Evolutionary conservation across 2,113 vertebrate species (phyloP), one percentile per base, ranked within the genome.

Genomic region (Labeo rohita): DNA sequence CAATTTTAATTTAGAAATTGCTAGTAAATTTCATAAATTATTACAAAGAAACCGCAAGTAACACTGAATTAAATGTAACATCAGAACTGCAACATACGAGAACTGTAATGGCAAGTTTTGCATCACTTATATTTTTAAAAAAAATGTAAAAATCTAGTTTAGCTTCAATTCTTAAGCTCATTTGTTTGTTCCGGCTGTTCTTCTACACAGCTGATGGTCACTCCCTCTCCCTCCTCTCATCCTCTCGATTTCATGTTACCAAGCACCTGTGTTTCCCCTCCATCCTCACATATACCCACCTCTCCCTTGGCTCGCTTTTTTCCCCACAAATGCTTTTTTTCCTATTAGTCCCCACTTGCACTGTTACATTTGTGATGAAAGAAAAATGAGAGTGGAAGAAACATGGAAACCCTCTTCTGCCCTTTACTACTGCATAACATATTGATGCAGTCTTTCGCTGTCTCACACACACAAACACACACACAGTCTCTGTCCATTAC

Each of bases 401-500:
- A 79, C 52, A 79, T 11, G 52, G 45, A 84, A 65, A 61, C 7
- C 61, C 66, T 13, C 66, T 45, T 70, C 59, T 63, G 86, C 47
- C 47, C 47, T 76, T 52, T 76, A 76, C 73, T 45, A 73, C 70
- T 73, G 18, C 70, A 73, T n/a, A 73, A 47, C 47, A 50, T 47
- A 49, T 6, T 50, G n/a, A 50, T 50, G 47, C 73, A 76, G 73
- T 52, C 6, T 50, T 45, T 75, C 1, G 6, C 11, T 52, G 16
- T 28, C 3, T 15, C 47, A 75, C 36, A 80, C 43, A 87, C 34
- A 11, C 12, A 47, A 28, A 54, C 78, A 83, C 18, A 3, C 65
- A 82, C 59, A 63, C 10, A 12, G 6, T 72, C 82, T 8, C n/a
- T 23, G 13, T 81, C 76, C 34, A 43, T 54, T 79, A 59, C 77